phyloP scores from a whole-genome alignment of 2,113 vertebrate genomes.

The Lagopus muta region DNA sequence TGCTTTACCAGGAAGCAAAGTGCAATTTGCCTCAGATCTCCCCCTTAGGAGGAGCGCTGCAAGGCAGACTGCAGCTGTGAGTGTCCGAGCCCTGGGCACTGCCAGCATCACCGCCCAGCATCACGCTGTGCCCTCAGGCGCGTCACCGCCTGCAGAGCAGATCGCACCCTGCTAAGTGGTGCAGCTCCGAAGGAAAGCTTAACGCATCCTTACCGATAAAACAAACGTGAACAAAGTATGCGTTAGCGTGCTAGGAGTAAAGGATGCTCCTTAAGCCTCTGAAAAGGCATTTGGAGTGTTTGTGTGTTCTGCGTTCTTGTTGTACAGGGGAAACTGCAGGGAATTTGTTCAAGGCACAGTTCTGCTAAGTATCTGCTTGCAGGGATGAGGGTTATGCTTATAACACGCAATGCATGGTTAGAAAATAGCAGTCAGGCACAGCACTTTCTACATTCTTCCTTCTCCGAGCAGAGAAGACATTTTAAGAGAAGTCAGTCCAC shows the following conservation, averaged over 20 bases:
- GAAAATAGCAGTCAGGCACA: not conserved
- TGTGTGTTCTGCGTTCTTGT: accelerated
- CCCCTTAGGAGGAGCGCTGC: not conserved
- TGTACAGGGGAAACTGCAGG: not conserved
- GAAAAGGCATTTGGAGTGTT: accelerated
- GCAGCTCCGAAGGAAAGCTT: not conserved
- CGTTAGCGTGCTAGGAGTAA: not conserved
- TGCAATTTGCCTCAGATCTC: not conserved
- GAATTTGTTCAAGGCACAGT: accelerated
- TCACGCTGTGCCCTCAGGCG: not conserved
- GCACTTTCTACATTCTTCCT: not conserved
- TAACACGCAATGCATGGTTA: accelerated
- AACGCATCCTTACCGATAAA: not conserved
- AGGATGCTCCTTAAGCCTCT: accelerated
- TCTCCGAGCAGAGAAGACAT: not conserved
- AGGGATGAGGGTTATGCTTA: not conserved
- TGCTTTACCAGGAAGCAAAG: not conserved
- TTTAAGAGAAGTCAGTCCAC: not conserved
- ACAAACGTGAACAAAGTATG: not conserved
- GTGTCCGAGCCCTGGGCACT: accelerated
- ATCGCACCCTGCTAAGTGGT: not conserved
- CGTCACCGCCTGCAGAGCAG: too few relatives aligned
- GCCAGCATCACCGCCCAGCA: not conserved
- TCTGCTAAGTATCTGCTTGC: not conserved
- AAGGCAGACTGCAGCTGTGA: not conserved